Percentiles rank a stretch among this genome's conserved stretches.
These are phyloP conservation scores for Ypsolopha sequella DNA, from an alignment of 2,888 invertebrate genomes.

Conservation along the genomic window DNA sequence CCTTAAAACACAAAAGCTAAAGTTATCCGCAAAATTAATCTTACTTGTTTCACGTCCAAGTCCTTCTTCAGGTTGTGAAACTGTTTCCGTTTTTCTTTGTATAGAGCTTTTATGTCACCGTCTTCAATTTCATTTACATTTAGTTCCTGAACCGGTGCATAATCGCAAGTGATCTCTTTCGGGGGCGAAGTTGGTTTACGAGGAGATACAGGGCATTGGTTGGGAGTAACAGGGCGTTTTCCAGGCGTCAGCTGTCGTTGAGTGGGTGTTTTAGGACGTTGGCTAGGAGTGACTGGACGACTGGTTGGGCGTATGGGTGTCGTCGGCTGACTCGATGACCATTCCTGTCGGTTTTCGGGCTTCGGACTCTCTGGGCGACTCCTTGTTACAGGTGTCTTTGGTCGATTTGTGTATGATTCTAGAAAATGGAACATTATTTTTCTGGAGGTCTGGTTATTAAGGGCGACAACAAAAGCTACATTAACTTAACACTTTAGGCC, in stretches of 20 bases:
- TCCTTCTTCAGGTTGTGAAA: conserved; percentile 52
- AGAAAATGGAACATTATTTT: no score
- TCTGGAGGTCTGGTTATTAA: no score
- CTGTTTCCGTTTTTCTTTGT: conserved; percentile 32
- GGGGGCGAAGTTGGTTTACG: not conserved
- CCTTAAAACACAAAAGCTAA: no score
- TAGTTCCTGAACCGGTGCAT: not conserved
- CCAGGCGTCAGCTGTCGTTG: not conserved
- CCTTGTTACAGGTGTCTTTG: conserved; percentile 18
- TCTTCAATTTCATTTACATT: conserved; percentile 17
- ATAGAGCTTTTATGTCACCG: conserved; percentile 32
- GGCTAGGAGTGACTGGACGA: not conserved
- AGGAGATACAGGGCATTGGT: conserved; percentile 7
- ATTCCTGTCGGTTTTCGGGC: conserved; percentile 3
- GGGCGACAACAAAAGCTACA: no score
- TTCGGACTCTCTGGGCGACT: conserved; percentile 29
- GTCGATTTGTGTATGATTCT: conserved; percentile 13
- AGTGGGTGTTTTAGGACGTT: not conserved
- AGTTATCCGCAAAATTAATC: not conserved
- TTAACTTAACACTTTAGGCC: no score
- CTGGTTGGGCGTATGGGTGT: conserved; percentile 6
- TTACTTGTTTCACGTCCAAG: conserved; percentile 57
- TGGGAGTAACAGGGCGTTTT: conserved; percentile 13
- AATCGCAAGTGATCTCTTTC: not conserved
- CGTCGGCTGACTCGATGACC: conserved; percentile 2